Percentiles rank a stretch among this genome's conserved stretches.
These are phyloP conservation scores for Capitella teleta DNA, from an alignment of 1,140 invertebrate species.

Conservation along the genomic window DNA sequence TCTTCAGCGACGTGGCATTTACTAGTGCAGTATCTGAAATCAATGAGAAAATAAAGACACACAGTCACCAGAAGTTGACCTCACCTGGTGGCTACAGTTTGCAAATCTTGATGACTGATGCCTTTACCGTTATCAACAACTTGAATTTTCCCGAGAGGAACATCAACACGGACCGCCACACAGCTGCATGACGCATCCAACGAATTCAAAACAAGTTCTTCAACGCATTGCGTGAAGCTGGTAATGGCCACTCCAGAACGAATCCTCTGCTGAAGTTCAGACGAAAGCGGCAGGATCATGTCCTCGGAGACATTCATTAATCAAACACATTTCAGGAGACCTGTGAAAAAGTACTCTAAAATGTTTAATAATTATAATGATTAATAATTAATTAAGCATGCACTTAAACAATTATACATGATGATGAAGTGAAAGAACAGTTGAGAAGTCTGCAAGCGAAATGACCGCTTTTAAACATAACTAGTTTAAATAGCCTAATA, in stretches of 20 bases:
- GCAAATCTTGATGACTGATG: constrained; percentile 45
- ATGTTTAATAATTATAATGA: too few relatives aligned
- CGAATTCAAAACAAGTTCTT: constrained; percentile 50
- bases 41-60: neutral
- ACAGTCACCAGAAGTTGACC: neutral
- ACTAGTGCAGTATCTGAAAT: constrained; percentile 50
- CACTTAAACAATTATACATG: too few relatives aligned
- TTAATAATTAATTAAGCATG: too few relatives aligned
- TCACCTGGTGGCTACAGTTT: constrained; percentile 47
- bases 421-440: too few relatives aligned
- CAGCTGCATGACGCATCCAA: constrained; percentile 53
- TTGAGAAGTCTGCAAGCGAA: too few relatives aligned
- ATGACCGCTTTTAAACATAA: too few relatives aligned
- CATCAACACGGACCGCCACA: constrained; percentile 51
- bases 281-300: neutral
- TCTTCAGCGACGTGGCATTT: constrained; percentile 48
- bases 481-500: too few relatives aligned
- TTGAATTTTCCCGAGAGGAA: constrained; percentile 50
- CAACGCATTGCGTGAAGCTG: constrained; percentile 39
- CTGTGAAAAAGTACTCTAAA: too few relatives aligned
- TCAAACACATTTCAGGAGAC: too few relatives aligned
- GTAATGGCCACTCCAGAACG: constrained; percentile 40
- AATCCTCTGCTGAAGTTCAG: constrained; percentile 23
- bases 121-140: constrained; percentile 57
- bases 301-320: too few relatives aligned